Conservation (phyloP, 92 coral and sea anemone genomes). For the Zoanthus solanderi region DNA sequence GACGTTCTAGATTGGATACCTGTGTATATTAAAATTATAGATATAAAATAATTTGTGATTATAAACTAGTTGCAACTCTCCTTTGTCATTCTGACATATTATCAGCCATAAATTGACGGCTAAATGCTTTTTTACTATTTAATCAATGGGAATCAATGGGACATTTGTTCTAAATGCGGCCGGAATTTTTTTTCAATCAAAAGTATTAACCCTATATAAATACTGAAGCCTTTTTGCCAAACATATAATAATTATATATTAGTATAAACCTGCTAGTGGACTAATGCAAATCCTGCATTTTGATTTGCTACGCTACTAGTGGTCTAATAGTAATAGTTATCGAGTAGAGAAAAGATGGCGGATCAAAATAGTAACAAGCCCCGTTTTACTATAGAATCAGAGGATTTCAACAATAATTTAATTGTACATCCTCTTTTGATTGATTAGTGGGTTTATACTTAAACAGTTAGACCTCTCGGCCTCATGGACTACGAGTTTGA, state of each 20-base stretch:
- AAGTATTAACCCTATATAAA: neutral
- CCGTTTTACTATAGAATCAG: no score
- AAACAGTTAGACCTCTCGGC: no score
- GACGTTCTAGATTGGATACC: conserved; percentile 19
- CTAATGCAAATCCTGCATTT: no score
- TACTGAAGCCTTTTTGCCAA: neutral
- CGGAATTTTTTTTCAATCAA: neutral
- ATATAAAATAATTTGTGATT: neutral
- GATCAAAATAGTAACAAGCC: no score
- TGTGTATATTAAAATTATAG: neutral
- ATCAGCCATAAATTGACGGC: neutral
- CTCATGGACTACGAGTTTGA: no score
- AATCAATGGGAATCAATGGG: neutral
- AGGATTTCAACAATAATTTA: no score
- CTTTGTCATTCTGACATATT: conserved; percentile 6
- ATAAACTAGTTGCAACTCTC: neutral
- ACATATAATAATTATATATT: neutral
- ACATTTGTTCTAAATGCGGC: neutral
- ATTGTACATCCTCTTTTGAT: no score
- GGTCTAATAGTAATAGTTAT: no score
- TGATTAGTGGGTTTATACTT: no score
- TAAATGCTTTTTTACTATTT: neutral
- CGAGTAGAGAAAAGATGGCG: no score
- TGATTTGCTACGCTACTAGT: no score
- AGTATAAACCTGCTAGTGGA: neutral